A percentile compares a stretch with the other conserved stretches of the same genome.
Conservation (phyloP, 2,113 vertebrate genomes). For the Toxostoma redivivum region DNA sequence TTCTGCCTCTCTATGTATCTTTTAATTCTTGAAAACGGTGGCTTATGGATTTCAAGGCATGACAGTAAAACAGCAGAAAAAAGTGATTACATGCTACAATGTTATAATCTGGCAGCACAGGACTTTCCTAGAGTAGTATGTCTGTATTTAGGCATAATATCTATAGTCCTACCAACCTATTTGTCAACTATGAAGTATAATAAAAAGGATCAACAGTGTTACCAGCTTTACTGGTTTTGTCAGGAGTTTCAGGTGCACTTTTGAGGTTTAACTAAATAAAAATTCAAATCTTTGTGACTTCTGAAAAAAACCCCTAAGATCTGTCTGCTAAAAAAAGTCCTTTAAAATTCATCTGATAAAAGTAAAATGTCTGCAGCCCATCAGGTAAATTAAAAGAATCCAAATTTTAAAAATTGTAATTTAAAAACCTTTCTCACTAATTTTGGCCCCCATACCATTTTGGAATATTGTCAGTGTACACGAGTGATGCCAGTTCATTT, state of each 20-base stretch:
- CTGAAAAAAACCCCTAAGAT: not conserved
- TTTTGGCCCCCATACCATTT: not conserved
- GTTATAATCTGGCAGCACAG: not conserved
- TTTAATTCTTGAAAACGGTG: not conserved
- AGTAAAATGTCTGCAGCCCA: not conserved
- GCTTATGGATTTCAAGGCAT: not conserved
- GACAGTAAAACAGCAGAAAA: not conserved
- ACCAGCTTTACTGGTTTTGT: not conserved
- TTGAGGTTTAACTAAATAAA: not conserved
- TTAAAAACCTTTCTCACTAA: not conserved
- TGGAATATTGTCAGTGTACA: not conserved
- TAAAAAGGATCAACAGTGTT: not conserved
- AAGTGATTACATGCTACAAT: not conserved
- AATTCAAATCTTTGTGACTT: not conserved
- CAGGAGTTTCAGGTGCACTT: not conserved
- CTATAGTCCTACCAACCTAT: not conserved
- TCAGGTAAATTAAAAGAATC: not conserved
- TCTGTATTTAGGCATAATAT: not conserved
- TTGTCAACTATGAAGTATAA: not conserved
- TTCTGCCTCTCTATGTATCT: not conserved
- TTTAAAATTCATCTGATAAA: not conserved
- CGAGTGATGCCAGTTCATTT: not conserved
- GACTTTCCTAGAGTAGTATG: not conserved
- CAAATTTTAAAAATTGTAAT: not conserved
- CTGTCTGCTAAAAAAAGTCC: not conserved